Percentiles rank a stretch among this genome's conserved stretches.
These are phyloP conservation scores for Motacilla alba DNA, from an alignment of 2,113 vertebrate genomes.

Conservation along the genomic window DNA sequence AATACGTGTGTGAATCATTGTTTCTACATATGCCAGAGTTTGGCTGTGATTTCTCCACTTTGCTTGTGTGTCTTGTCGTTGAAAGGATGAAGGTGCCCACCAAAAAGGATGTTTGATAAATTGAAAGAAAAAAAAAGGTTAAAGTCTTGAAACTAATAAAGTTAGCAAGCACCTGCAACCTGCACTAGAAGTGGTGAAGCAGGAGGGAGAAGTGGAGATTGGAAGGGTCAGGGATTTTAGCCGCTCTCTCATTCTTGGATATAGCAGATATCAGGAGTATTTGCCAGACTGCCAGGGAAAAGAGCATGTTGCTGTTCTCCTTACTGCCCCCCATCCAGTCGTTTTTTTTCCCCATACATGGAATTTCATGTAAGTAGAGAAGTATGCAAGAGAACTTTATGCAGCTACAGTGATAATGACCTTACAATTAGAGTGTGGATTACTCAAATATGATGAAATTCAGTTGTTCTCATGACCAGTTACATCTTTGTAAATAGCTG, in stretches of 20 bases:
- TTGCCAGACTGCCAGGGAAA: neutral
- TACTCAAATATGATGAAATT: neutral
- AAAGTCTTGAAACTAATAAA: neutral
- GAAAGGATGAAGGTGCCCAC: neutral
- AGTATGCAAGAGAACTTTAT: neutral
- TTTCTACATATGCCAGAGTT: neutral
- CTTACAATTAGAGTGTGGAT: neutral
- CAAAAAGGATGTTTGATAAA: neutral
- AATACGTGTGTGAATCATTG: neutral
- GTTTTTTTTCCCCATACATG: neutral
- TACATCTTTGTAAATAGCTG: neutral
- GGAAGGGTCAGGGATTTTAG: accelerated
- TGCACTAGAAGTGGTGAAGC: neutral
- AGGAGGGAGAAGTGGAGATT: neutral
- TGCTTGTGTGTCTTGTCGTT: neutral
- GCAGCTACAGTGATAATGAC: neutral
- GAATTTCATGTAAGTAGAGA: neutral
- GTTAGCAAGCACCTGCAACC: neutral
- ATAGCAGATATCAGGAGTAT: neutral
- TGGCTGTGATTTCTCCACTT: neutral
- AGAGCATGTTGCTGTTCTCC: neutral
- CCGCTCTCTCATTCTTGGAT: neutral
- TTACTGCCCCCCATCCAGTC: neutral
- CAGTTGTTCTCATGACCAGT: neutral
- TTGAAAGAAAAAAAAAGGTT: neutral